Conservation (phyloP, 2,888 invertebrate species). For the Leucoma salicis region DNA sequence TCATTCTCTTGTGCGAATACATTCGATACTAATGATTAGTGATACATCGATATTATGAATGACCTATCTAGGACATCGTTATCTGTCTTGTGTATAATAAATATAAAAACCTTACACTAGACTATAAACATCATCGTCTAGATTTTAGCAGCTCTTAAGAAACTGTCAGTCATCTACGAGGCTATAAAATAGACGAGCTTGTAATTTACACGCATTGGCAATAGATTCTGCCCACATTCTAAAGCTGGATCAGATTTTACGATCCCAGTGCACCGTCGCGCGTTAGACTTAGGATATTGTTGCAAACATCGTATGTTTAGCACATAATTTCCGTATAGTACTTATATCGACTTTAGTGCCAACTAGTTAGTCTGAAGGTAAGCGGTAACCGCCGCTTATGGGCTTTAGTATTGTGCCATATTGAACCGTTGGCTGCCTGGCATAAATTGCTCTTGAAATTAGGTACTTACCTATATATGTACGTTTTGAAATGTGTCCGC, state of each 20-base stretch:
- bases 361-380: too few relatives aligned
- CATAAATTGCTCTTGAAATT: too few relatives aligned
- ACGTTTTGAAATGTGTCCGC: too few relatives aligned
- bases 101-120: constrained; percentile 1
- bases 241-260: constrained; percentile 45
- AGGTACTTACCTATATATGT: too few relatives aligned
- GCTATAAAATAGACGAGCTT: constrained; percentile 42
- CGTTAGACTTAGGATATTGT: constrained; percentile 33
- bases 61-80: too few relatives aligned
- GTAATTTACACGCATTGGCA: constrained; percentile 38
- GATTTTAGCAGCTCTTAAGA: not conserved
- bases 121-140: constrained; percentile 3
- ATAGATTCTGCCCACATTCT: constrained; percentile 41
- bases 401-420: too few relatives aligned
- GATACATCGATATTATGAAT: too few relatives aligned
- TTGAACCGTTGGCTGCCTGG: too few relatives aligned
- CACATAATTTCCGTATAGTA: not conserved
- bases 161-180: constrained; percentile 20
- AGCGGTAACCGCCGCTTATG: too few relatives aligned
- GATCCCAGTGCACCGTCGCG: constrained; percentile 33
- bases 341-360: not conserved
- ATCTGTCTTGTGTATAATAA: too few relatives aligned
- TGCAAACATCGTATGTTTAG: constrained; percentile 3
- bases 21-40: too few relatives aligned
- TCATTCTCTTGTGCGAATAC: too few relatives aligned